These are phyloP conservation scores for Serrognathus titanus DNA, from an alignment of 2,888 invertebrate species.

Conservation along the genomic window DNA sequence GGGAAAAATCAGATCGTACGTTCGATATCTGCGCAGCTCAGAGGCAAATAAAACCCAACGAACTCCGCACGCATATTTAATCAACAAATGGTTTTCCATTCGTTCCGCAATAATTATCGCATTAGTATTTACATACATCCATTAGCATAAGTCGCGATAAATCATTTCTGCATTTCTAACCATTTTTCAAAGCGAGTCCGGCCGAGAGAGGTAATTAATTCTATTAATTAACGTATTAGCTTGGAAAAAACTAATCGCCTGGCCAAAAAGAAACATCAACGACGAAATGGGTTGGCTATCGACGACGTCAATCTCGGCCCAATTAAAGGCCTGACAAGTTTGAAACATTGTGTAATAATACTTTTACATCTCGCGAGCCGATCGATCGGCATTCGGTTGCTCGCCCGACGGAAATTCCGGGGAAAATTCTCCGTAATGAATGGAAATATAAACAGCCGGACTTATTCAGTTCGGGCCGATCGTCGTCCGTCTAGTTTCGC, in stretches of 20 bases:
- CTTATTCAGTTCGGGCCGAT: background rate
- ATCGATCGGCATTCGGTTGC: constrained; percentile 23
- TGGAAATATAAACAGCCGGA: constrained; percentile 6
- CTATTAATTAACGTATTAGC: constrained; percentile 22
- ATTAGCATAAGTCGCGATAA: constrained; percentile 11
- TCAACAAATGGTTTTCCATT: constrained; percentile 13
- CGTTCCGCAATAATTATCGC: constrained; percentile 13
- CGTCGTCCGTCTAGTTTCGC: constrained; percentile 4
- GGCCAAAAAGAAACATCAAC: constrained; percentile 34
- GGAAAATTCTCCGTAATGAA: background rate
- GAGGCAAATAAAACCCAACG: background rate
- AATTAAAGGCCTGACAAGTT: constrained; percentile 44
- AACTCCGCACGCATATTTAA: constrained; percentile 13
- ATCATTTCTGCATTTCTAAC: constrained; percentile 3
- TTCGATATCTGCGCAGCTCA: background rate
- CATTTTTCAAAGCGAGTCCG: constrained; percentile 4
- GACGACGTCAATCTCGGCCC: constrained; percentile 39
- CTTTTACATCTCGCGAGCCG: constrained; percentile 33
- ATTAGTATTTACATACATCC: constrained; percentile 7
- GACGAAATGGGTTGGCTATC: constrained; percentile 39
- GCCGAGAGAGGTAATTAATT: constrained; percentile 13
- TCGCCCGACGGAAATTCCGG: no score
- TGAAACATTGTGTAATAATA: constrained; percentile 44
- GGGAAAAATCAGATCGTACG: background rate
- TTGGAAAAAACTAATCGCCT: constrained; percentile 18